Evolutionary conservation across 2,113 vertebrate species (phyloP), one percentile per base, ranked within the genome.

Genomic region (Anguilla japonica): DNA sequence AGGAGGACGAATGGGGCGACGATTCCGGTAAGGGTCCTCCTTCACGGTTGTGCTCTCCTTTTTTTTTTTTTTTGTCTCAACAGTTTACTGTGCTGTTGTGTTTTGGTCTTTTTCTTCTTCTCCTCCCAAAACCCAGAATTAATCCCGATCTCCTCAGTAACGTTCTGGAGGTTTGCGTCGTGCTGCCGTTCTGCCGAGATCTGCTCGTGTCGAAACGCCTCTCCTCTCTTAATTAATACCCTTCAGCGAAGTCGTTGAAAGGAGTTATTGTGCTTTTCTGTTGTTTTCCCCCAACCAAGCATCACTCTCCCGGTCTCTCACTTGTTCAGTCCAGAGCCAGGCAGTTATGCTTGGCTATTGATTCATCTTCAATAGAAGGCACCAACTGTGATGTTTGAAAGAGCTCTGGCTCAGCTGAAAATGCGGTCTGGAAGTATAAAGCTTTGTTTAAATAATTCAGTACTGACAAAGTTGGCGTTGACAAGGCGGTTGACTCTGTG

Each of bases 1-100:
- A 94, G 0, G 96, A 95, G 0, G 91, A 94, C 0, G 96, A 97
- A 57, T 98, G 97, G 98, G 97, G 94, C 0, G 95, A 96, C 0
- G 95, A 97, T 0, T 93, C 93, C 85, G 97, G 98, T 99, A 92
- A 85, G 50, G 34, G 22, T 2, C 18, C 13, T 56, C 1, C 8
- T 11, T 0, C 8, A 53, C 50, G 50, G 50, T 53, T 5, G 43
- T 46, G 43, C 5, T 9, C 9, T 5, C 43, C 43, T 46, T 9
- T 9, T 46, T 14, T 3, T 53, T 50, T 34, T 0, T 11, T 53
- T 82, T n/a, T 14, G 16, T 53, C 6, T 82, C 22, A 22, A 26
- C 60, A 63, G 7, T 63, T 22, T 63, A 1, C 18, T 18, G 16
- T 22, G 60, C 2, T 22, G 60, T 22, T 22, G 60, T 4, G 18